phyloP scores from a whole-genome alignment of 2,797 vertebrate species.

The Gallinago nigripennis region DNA sequence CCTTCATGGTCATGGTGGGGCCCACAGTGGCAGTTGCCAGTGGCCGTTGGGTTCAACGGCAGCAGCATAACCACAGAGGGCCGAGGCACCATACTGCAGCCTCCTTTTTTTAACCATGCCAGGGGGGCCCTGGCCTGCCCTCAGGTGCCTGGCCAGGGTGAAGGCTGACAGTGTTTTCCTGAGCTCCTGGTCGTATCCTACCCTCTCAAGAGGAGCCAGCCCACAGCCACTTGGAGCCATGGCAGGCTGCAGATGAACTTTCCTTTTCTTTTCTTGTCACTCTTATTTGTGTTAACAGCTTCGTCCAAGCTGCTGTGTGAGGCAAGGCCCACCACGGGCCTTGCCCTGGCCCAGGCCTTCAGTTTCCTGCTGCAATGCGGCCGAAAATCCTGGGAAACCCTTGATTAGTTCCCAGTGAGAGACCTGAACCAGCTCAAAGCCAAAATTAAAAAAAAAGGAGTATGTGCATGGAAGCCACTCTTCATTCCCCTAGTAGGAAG shows the following conservation, averaged over 20 bases:
- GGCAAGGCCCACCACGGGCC: neutral
- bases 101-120: fast-evolving
- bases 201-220: fast-evolving
- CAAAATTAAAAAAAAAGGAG: neutral
- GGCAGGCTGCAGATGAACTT: neutral
- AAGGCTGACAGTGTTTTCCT: neutral
- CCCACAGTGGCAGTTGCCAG: fast-evolving
- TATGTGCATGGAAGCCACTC: neutral
- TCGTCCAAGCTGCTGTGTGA: neutral
- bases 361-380: neutral
- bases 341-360: neutral
- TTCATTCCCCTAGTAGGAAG: neutral
- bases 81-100: fast-evolving
- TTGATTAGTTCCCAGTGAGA: neutral
- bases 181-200: fast-evolving
- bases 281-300: neutral
- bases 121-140: fast-evolving
- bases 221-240: fast-evolving
- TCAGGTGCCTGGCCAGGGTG: fast-evolving
- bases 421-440: neutral
- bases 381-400: neutral
- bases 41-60: fast-evolving
- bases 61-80: fast-evolving
- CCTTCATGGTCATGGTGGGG: fast-evolving
- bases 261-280: neutral